Evolutionary conservation across 2,797 vertebrate genomes (phyloP).

Genomic region (Catharus ustulatus): DNA sequence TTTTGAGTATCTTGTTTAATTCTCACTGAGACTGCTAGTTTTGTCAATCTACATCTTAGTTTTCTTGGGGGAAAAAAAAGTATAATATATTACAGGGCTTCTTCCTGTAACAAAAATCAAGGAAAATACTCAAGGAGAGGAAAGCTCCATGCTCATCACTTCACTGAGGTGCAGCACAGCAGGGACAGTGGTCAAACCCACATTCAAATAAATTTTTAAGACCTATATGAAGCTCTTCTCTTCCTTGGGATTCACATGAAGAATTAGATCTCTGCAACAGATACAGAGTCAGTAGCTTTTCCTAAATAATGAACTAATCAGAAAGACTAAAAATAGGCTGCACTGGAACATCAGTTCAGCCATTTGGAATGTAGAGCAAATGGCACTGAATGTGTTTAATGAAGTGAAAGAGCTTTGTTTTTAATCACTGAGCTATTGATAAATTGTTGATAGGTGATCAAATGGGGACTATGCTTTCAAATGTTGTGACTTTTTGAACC

Average conservation of each 20-base stretch:
- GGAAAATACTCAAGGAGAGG: neutral
- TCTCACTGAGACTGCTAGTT: conserved; percentile 50
- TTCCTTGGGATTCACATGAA: neutral
- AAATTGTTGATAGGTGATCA: conserved; percentile 57
- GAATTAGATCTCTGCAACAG: conserved; percentile 24
- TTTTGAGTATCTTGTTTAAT: conserved; percentile 39
- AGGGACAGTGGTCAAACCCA: neutral
- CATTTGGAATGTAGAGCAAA: conserved; percentile 64
- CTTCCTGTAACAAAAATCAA: neutral
- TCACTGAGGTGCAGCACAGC: neutral
- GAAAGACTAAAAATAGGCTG: conserved; percentile 65
- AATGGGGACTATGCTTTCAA: conserved; percentile 14
- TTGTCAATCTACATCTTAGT: conserved; percentile 10
- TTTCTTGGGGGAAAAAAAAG: neutral
- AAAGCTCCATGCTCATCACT: neutral
- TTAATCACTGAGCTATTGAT: conserved; percentile 50
- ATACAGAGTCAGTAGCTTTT: conserved; percentile 45
- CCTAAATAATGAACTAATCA: conserved; percentile 58
- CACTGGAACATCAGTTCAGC: conserved; percentile 58
- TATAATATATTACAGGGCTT: neutral
- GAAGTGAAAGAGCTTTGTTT: conserved; percentile 55
- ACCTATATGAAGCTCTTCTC: neutral
- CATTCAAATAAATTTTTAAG: neutral
- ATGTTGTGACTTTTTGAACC: conserved; percentile 2
- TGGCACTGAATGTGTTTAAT: conserved; percentile 45